These are phyloP conservation scores for Phalanger gymnotis DNA, from an alignment of 2,797 vertebrate genomes.

Conservation along the genomic window DNA sequence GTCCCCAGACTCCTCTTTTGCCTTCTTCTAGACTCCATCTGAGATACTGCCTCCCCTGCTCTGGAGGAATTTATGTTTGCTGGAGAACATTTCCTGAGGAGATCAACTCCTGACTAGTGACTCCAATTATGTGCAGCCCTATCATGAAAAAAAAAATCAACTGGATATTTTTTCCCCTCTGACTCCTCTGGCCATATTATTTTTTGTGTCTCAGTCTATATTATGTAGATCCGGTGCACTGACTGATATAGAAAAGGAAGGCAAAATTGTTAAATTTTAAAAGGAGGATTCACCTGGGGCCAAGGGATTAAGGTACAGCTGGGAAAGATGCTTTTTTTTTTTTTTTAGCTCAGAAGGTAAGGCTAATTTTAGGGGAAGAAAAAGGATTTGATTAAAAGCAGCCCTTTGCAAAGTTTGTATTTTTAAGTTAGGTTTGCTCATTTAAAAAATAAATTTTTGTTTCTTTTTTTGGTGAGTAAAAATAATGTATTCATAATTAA, in stretches of 20 bases:
- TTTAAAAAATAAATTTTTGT: not conserved
- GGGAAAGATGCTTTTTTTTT: not conserved
- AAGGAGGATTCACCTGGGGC: not conserved
- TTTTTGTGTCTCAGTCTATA: not conserved
- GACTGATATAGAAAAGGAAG: not conserved
- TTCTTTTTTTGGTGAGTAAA: not conserved
- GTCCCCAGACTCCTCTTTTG: not conserved
- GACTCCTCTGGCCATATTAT: not conserved
- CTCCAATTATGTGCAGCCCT: not conserved
- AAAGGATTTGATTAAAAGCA: not conserved
- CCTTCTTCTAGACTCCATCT: not conserved
- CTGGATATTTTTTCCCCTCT: not conserved
- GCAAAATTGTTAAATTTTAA: not conserved
- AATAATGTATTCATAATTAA: not conserved
- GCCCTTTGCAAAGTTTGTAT: not conserved
- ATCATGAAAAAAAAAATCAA: not conserved
- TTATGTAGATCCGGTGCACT: not conserved
- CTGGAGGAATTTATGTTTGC: not conserved
- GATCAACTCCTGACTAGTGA: not conserved
- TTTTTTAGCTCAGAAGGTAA: no score
- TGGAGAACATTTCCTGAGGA: not conserved
- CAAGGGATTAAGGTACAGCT: not conserved
- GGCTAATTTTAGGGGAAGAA: not conserved
- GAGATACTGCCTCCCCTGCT: not conserved
- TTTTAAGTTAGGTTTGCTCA: not conserved